Base-by-base conservation (phyloP, 2,113 vertebrate genomes). In the Chlorodrepanis virens region DNA sequence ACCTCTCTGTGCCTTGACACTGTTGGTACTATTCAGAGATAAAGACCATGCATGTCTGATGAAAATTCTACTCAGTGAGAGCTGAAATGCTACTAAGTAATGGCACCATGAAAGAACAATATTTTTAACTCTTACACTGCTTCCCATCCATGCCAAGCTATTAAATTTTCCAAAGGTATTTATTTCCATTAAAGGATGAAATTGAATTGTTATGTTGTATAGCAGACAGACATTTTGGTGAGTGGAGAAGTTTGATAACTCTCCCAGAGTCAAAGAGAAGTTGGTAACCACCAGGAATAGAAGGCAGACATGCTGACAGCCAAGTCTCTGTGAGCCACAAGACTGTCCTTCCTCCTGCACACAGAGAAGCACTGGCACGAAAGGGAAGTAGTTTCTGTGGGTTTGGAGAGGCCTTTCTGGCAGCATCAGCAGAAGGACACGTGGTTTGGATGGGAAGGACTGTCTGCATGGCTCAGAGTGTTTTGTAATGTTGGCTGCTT, bases 191-290 rank as follows among this genome's bases (percentile, higher is more conserved):
- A 50, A 71, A 57, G 37, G 49, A 12, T 21, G 67, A 33, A 53
- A 57, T 8, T 24, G 15, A 45, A 24, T 61, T 64, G 18, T 33
- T 54, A 11, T 10, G 22, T 42, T 68, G 24, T 44, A 5, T 27
- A 79, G 37, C 37, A 76, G 65, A 45, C 1, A 2, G 22, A 10
- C 8, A 1, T 82, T 87, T 75, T 69, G 57, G 16, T 50, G 70
- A 39, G 80, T 69, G 63, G 61, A 84, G 91, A 93, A 91, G 70
- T 96, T 91, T 49, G 28, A 27, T 67, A 93, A 76, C 14, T 83
- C 39, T 59, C 27, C 40, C 42, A 11, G 53, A 80, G 90, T 96
- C 92, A 95, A 77, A 78, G 92, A 76, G 87, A 96, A 94, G 87
- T 81, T 11, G 7, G 74, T 96, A 67, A 86, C 27, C 47, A 69